Evolutionary conservation across 2,797 vertebrate genomes (phyloP), one percentile per base, ranked within the genome.

Genomic region (Coracias cyanogaster): DNA sequence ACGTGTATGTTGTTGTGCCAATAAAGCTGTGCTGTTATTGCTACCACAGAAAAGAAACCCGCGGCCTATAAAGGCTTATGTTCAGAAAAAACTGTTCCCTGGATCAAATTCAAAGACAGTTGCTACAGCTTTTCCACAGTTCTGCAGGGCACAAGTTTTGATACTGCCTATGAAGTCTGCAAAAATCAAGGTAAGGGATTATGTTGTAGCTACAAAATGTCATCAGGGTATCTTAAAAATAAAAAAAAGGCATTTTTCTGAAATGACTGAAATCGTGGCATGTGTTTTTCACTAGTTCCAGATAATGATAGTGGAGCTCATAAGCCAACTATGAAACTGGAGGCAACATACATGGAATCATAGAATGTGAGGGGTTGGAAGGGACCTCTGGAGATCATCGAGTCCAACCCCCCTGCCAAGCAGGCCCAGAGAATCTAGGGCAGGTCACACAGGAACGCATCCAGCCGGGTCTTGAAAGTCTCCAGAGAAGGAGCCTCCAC

Each of bases 111-210:
- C 97, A 98, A 96, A 92, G 98, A 83, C 71, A 98, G 98, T 97
- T 99, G 99, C 97, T 99, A 99, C 98, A 98, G 98, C 97, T 99
- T 99, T 97, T 98, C 99, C 87, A 98, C 99, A 14, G 97, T 99
- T 91, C 92, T 99, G 52, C 95, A 99, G 84, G 98, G 98, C 91
- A 98, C 95, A 51, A 98, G 96, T 85, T 98, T 99, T 96, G 98
- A 99, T 82, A 97, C 99, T 82, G 98, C 99, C 10, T 97, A 98
- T 86, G 98, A 99, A 93, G 97, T 99, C 97, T 99, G 99, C 98
- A 98, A 94, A 97, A 98, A 98, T 65, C 98, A 98, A 98, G 99
- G 99, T 99, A 98, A 97, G 80, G 85, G 62, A 76, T 74, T 86
- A 58, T 80, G 76, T 80, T 62, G 21, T 57, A 65, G 49, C 60